Conservation (phyloP, 2,113 vertebrate species). For the Neofelis nebulosa region DNA sequence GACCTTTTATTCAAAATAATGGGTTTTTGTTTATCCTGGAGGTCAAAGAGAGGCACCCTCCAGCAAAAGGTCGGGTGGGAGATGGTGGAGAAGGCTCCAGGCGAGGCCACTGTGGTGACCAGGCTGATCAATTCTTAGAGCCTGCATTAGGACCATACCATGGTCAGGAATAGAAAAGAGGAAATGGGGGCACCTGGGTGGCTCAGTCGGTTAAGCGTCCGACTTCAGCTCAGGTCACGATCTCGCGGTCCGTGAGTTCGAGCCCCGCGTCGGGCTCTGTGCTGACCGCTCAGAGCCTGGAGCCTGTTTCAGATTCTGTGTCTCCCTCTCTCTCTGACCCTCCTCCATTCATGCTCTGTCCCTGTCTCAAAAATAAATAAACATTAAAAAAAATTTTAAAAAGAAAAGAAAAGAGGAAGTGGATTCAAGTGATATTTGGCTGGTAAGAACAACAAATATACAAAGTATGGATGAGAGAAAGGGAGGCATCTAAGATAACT, state of each 20-base stretch:
- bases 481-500: neutral
- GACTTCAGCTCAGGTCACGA: too few species aligned
- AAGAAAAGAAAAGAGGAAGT: neutral
- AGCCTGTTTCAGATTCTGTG: too few species aligned
- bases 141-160: neutral
- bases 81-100: neutral
- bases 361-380: too few species aligned
- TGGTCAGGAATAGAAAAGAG: neutral
- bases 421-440: neutral
- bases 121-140: neutral
- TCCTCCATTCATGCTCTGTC: too few species aligned
- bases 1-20: neutral
- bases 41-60: neutral
- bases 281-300: too few species aligned
- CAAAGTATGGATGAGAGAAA: neutral
- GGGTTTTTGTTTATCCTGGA: neutral
- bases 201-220: too few species aligned
- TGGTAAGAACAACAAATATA: neutral
- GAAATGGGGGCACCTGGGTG: neutral
- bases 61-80: neutral
- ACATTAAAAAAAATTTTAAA: too few species aligned
- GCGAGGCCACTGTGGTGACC: neutral
- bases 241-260: too few species aligned
- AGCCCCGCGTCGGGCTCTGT: too few species aligned
- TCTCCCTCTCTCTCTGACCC: too few species aligned